Conservation (phyloP, 1,140 invertebrate species). For the Chionoecetes opilio region DNA sequence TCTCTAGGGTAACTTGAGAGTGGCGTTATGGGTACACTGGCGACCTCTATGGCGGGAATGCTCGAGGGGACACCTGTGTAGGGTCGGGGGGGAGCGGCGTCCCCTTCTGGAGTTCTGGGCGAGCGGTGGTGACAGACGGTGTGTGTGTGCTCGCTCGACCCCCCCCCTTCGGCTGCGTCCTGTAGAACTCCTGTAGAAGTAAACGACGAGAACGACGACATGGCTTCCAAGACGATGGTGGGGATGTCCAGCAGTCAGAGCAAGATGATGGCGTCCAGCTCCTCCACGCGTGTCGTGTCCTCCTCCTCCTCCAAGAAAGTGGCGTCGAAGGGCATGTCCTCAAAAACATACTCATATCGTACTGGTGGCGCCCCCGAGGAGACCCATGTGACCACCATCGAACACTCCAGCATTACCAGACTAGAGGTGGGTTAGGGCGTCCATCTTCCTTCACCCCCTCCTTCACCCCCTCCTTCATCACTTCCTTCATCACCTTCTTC, state of each 20-base stretch:
- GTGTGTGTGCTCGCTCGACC: slow-evolving; percentile 54
- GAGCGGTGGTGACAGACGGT: slow-evolving; percentile 66
- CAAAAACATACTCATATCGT: slow-evolving; percentile 72
- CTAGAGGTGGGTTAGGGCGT: slow-evolving; percentile 62
- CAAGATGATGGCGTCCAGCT: slow-evolving; percentile 33
- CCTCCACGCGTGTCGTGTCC: slow-evolving; percentile 41
- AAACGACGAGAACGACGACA: not conserved
- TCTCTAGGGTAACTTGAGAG: slow-evolving; percentile 72
- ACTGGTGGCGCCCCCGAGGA: slow-evolving; percentile 57
- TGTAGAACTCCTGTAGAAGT: not conserved
- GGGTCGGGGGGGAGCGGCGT: not conserved
- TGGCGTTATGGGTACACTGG: slow-evolving; percentile 55
- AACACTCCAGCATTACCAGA: slow-evolving; percentile 54
- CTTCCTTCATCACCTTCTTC: no score
- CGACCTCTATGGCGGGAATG: slow-evolving; percentile 70
- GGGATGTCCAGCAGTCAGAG: not conserved
- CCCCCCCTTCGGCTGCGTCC: not conserved
- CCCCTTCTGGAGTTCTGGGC: slow-evolving; percentile 68
- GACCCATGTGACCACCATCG: slow-evolving; percentile 68
- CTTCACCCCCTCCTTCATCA: no score
- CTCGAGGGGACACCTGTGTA: not conserved
- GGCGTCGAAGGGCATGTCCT: slow-evolving; percentile 21
- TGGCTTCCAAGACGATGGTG: slow-evolving; percentile 66
- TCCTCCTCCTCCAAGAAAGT: slow-evolving; percentile 39
- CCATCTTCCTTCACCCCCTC: not conserved